Percentiles rank a stretch among this genome's conserved stretches.
Conservation (phyloP, 35 echinoderm and acorn worm species). For the Heliocidaris tuberculata region DNA sequence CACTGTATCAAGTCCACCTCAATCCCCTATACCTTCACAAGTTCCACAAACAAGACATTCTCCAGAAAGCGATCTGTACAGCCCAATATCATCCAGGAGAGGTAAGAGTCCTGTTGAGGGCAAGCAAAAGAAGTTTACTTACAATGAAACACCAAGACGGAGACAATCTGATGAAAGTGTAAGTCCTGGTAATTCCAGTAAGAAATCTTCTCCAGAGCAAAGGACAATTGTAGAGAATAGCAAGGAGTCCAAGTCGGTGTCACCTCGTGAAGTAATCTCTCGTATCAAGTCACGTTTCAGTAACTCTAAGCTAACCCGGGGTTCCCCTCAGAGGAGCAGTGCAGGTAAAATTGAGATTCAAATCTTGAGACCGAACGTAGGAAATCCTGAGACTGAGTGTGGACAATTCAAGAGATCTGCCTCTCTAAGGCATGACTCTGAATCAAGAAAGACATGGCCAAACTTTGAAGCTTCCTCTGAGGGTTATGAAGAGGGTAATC, state of each 20-base stretch:
- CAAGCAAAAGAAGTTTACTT: neutral
- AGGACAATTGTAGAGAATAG: neutral
- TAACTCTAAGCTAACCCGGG: neutral
- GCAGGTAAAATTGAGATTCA: slow-evolving; percentile 38
- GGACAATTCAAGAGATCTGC: neutral
- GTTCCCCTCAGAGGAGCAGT: slow-evolving; percentile 38
- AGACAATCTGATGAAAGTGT: neutral
- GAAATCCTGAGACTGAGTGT: neutral
- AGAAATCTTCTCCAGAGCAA: slow-evolving; percentile 31
- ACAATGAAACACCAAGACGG: neutral
- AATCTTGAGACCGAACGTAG: slow-evolving; percentile 16
- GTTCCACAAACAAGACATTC: neutral
- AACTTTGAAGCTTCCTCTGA: slow-evolving; percentile 7
- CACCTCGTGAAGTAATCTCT: slow-evolving; percentile 38
- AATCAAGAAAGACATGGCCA: slow-evolving; percentile 14
- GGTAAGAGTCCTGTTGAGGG: slow-evolving; percentile 4
- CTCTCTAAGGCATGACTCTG: slow-evolving; percentile 13
- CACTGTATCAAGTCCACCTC: slow-evolving; percentile 4
- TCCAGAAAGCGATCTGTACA: neutral
- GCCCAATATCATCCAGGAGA: neutral
- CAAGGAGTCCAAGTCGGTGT: slow-evolving; percentile 32
- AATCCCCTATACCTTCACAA: neutral
- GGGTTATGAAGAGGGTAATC: neutral
- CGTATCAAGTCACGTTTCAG: slow-evolving; percentile 25
- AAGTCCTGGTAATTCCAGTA: slow-evolving; percentile 3